A percentile compares a stretch with the other conserved stretches of the same genome.
These are phyloP conservation scores for Hypomecis punctinalis DNA, from an alignment of 2,888 invertebrate genomes.

Conservation along the genomic window DNA sequence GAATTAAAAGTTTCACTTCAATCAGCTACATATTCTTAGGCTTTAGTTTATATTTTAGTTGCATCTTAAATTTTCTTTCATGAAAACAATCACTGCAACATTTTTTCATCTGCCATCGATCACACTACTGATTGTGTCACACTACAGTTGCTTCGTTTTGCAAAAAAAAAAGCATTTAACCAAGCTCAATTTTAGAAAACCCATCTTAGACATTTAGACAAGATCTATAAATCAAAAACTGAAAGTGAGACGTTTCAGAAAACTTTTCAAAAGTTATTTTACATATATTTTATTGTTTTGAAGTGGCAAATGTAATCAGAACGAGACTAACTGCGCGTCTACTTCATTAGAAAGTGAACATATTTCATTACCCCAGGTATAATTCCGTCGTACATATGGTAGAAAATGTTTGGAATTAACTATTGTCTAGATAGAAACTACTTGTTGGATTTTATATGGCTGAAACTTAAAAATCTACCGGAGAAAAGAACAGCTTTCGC, in stretches of 20 bases:
- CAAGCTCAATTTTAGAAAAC: background rate
- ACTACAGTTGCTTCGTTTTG: too few relatives aligned
- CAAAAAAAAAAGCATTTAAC: too few relatives aligned
- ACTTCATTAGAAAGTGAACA: slow-evolving; percentile 64
- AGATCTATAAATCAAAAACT: slow-evolving; percentile 23
- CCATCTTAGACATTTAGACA: slow-evolving; percentile 5
- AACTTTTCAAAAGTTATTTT: slow-evolving; percentile 39
- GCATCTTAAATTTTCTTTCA: too few relatives aligned
- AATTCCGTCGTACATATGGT: slow-evolving; percentile 42
- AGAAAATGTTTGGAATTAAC: slow-evolving; percentile 33
- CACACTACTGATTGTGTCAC: too few relatives aligned
- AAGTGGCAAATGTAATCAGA: slow-evolving; percentile 59
- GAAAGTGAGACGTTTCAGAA: slow-evolving; percentile 30
- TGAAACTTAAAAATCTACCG: background rate
- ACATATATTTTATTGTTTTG: slow-evolving; percentile 60
- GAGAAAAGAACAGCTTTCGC: too few relatives aligned
- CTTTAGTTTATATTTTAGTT: too few relatives aligned
- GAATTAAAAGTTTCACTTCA: too few relatives aligned
- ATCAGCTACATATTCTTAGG: too few relatives aligned
- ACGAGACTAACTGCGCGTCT: slow-evolving; percentile 66
- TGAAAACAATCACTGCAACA: too few relatives aligned
- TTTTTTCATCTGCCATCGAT: too few relatives aligned
- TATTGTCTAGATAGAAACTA: slow-evolving; percentile 18
- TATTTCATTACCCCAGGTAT: slow-evolving; percentile 49
- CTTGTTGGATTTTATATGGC: background rate